Conservation (phyloP, 2,113 vertebrate species). For the Actinemys pallida region DNA sequence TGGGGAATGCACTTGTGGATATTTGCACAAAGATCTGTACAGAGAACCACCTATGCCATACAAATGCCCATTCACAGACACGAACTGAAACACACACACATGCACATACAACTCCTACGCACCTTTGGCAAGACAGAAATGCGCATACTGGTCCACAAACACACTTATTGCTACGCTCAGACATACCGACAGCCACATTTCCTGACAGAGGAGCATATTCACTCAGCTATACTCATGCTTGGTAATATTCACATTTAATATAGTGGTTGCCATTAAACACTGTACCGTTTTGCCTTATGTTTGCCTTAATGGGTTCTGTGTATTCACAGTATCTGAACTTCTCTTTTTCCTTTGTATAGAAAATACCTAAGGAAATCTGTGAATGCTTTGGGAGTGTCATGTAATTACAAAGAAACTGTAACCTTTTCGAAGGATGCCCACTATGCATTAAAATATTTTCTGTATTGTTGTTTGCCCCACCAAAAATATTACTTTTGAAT, state of each 20-base stretch:
- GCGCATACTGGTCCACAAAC: background rate
- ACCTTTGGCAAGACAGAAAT: background rate
- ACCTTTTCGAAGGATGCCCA: background rate
- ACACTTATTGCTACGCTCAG: background rate
- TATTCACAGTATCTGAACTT: background rate
- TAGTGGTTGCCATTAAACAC: background rate
- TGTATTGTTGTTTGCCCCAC: slow-evolving; percentile 64
- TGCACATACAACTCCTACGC: background rate
- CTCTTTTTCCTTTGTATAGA: background rate
- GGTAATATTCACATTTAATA: background rate
- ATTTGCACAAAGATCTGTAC: background rate
- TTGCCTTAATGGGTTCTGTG: background rate
- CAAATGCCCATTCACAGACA: background rate
- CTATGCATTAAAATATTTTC: slow-evolving; percentile 34
- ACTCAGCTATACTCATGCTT: background rate
- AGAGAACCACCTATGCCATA: background rate
- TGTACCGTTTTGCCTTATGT: background rate
- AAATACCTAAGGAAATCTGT: background rate
- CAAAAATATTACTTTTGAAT: too few species aligned
- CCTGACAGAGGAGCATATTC: background rate
- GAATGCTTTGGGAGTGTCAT: background rate
- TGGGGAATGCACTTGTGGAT: background rate
- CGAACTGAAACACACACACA: background rate
- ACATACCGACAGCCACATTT: background rate
- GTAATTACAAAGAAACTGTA: background rate